phyloP scores from a whole-genome alignment of 2,113 vertebrate species.

The Brachyistius frenatus region DNA sequence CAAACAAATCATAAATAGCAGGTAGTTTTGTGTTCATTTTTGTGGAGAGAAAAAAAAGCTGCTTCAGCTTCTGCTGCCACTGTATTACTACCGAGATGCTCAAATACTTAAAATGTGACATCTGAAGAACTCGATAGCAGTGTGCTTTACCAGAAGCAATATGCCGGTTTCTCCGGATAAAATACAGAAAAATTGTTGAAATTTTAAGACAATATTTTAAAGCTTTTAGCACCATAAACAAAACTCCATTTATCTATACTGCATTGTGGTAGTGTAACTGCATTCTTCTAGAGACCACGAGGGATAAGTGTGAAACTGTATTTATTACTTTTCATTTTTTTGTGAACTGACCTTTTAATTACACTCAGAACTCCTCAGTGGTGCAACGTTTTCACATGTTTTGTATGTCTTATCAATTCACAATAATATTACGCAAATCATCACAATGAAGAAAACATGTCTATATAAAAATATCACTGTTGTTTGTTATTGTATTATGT shows the following conservation, averaged over 20 bases:
- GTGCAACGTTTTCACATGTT: not conserved
- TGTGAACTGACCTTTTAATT: slow-evolving; percentile 25
- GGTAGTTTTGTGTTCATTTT: too few relatives aligned
- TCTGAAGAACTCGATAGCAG: not conserved
- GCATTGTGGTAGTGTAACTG: not conserved
- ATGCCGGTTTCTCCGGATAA: not conserved
- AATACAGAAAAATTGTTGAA: not conserved
- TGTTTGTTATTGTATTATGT: slow-evolving; percentile 9
- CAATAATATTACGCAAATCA: not conserved
- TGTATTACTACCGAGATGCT: not conserved
- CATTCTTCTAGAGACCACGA: not conserved
- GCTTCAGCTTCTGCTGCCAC: not conserved
- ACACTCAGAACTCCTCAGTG: not conserved
- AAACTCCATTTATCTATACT: not conserved
- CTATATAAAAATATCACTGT: not conserved
- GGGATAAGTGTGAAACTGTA: not conserved
- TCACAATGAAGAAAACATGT: not conserved
- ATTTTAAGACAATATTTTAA: not conserved
- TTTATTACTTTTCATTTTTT: slow-evolving; percentile 7
- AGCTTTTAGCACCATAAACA: not conserved
- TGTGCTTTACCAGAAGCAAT: not conserved
- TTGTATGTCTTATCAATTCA: not conserved
- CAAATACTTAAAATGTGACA: not conserved
- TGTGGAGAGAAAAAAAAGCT: not conserved
- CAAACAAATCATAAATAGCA: too few relatives aligned